These are phyloP conservation scores for Ceyx margarethae DNA, from an alignment of 2,113 vertebrate species.

Conservation along the genomic window DNA sequence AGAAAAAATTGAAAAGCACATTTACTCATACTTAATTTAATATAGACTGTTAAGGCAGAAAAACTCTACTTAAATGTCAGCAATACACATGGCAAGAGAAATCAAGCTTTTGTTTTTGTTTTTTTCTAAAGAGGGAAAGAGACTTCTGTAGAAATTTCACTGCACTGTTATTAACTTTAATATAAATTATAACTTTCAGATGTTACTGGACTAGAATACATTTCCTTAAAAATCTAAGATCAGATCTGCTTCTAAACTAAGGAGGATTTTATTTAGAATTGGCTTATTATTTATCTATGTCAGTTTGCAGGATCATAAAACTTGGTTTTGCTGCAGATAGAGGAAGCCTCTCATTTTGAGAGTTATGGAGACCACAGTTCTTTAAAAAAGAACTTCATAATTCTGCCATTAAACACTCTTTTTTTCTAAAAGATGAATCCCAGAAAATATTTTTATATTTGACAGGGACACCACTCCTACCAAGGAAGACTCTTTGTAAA, in stretches of 20 bases:
- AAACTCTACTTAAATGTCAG: not conserved
- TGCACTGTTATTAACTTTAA: not conserved
- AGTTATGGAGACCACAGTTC: not conserved
- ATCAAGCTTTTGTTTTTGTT: not conserved
- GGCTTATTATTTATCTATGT: not conserved
- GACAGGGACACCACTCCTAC: not conserved
- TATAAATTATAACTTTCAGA: not conserved
- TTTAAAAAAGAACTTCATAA: not conserved
- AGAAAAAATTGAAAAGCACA: not conserved
- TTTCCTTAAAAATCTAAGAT: not conserved
- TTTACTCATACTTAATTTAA: not conserved
- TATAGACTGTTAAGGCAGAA: not conserved
- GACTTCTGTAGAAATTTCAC: not conserved
- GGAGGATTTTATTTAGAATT: not conserved
- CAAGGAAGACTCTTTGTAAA: not conserved
- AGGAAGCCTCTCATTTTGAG: not conserved
- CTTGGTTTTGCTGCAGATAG: not conserved
- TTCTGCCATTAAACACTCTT: not conserved
- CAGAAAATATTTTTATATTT: not conserved
- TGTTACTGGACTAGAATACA: not conserved
- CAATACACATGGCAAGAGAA: not conserved
- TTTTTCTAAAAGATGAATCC: not conserved
- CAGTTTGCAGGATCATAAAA: not conserved
- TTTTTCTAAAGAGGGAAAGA: not conserved
- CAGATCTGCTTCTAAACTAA: not conserved